Conservation (phyloP, 2,113 vertebrate genomes). For the Podilymbus podiceps region DNA sequence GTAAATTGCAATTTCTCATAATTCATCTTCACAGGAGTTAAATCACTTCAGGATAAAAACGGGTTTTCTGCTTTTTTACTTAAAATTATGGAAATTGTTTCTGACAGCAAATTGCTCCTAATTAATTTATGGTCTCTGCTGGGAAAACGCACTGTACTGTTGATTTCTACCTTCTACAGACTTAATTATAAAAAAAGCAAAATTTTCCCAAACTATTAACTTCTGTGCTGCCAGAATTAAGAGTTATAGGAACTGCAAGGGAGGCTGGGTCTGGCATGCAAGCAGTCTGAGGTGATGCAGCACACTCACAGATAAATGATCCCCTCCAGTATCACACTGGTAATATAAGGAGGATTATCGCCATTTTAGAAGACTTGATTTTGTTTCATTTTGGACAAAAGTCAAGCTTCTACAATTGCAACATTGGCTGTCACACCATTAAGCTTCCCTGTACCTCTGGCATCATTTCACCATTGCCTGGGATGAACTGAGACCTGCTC, state of each 20-base stretch:
- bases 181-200: constrained; percentile 76
- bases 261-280: background rate
- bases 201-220: constrained; percentile 75
- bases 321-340: background rate
- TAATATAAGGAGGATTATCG: background rate
- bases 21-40: constrained; percentile 76
- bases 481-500: background rate
- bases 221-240: constrained; percentile 66
- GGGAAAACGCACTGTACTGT: constrained; percentile 78
- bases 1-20: constrained; percentile 53
- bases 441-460: background rate
- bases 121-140: constrained; percentile 82
- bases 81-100: constrained; percentile 83
- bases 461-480: fast-evolving
- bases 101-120: constrained; percentile 82
- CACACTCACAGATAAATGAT: background rate
- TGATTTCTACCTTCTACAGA: constrained; percentile 79
- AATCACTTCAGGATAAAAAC: constrained; percentile 74
- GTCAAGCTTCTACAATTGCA: constrained; percentile 8
- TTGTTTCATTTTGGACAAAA: constrained; percentile 46
- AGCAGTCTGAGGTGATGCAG: background rate
- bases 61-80: constrained; percentile 74
- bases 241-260: constrained; percentile 7
- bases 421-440: background rate
- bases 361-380: background rate